phyloP scores from a whole-genome alignment of 2,797 vertebrate genomes.

The Telmatherina bonti region DNA sequence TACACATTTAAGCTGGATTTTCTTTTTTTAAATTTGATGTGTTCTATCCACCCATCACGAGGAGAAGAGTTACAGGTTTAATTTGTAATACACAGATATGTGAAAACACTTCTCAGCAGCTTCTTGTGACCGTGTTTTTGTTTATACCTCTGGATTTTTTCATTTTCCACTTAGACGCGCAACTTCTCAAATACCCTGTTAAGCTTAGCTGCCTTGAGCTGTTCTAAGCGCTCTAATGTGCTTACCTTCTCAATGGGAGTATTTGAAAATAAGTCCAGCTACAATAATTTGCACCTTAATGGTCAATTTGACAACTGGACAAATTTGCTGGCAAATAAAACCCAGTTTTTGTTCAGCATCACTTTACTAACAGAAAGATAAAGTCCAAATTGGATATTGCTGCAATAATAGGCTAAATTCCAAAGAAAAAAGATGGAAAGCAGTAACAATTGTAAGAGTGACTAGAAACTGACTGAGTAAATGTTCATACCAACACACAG shows the following conservation, averaged over 20 bases:
- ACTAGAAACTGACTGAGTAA: slow-evolving; percentile 52
- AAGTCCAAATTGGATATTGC: slow-evolving; percentile 51
- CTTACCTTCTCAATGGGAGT: slow-evolving; percentile 61
- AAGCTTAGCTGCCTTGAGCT: slow-evolving; percentile 45
- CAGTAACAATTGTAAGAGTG: slow-evolving; percentile 40
- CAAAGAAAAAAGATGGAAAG: slow-evolving; percentile 53
- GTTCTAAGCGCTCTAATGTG: slow-evolving; percentile 58
- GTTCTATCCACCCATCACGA: neutral
- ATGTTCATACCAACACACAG: slow-evolving; percentile 41
- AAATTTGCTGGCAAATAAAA: slow-evolving; percentile 50
- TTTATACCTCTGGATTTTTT: slow-evolving; percentile 13
- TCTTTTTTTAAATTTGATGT: slow-evolving; percentile 25
- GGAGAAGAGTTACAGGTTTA: neutral
- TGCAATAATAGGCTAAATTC: slow-evolving; percentile 44
- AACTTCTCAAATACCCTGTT: slow-evolving; percentile 35
- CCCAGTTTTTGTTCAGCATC: slow-evolving; percentile 42
- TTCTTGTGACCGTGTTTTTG: slow-evolving; percentile 11
- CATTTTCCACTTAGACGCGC: slow-evolving; percentile 37
- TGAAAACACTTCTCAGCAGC: slow-evolving; percentile 39
- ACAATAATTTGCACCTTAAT: slow-evolving; percentile 47
- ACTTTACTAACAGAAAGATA: slow-evolving; percentile 46
- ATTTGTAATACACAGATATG: slow-evolving; percentile 9
- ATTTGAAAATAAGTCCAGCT: slow-evolving; percentile 59
- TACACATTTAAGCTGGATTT: slow-evolving; percentile 15
- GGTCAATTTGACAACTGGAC: slow-evolving; percentile 52